Conservation (phyloP, 1,140 invertebrate genomes). For the Trichonephila clavata region DNA sequence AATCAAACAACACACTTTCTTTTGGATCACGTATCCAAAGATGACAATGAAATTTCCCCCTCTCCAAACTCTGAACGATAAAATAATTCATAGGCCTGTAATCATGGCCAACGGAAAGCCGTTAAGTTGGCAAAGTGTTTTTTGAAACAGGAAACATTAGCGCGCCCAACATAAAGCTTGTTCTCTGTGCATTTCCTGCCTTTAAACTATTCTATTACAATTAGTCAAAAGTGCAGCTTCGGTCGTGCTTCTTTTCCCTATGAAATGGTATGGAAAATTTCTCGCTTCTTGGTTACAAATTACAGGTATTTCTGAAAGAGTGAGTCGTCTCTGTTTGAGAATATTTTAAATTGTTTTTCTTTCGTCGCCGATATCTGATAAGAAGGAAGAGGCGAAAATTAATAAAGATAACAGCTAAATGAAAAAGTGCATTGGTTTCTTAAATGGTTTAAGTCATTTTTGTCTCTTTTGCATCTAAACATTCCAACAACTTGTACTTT, state of each 20-base stretch:
- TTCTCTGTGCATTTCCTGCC: slow-evolving; percentile 11
- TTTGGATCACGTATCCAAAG: neutral
- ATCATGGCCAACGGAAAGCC: slow-evolving; percentile 45
- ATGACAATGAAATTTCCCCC: neutral
- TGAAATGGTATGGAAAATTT: slow-evolving; percentile 5
- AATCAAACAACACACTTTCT: slow-evolving; percentile 22
- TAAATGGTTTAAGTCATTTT: too few species aligned
- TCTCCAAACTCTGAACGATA: neutral
- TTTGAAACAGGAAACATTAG: slow-evolving; percentile 45
- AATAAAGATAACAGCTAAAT: too few species aligned
- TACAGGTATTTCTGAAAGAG: neutral
- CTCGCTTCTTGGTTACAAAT: slow-evolving; percentile 41
- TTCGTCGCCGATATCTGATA: too few species aligned
- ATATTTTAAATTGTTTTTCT: too few species aligned
- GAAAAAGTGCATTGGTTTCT: too few species aligned
- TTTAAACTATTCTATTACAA: neutral
- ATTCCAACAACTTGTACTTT: too few species aligned
- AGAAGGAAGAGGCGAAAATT: too few species aligned
- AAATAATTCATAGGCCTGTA: slow-evolving; percentile 19
- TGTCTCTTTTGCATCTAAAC: too few species aligned
- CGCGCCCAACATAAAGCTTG: slow-evolving; percentile 14
- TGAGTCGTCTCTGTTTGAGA: neutral
- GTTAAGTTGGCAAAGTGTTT: slow-evolving; percentile 30
- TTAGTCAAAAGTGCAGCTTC: neutral
- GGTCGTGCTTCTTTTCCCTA: neutral